Base-by-base conservation (phyloP, 1,140 invertebrate species). In the Pseudomyrmex dendroicus region DNA sequence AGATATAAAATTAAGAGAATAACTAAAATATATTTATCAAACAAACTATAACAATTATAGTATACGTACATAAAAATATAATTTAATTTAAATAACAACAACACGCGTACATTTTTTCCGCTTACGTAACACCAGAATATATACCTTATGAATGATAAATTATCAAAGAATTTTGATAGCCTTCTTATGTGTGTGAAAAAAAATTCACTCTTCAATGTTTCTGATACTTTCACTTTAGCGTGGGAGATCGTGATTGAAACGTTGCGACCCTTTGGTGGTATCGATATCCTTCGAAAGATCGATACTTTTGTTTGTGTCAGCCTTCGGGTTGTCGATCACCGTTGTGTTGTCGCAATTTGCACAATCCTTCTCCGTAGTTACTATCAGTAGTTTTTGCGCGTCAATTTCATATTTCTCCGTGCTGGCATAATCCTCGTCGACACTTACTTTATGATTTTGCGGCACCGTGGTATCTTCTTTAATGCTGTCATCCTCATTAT, bases 181-280 rank as follows among this genome's bases (percentile, higher is more conserved):
- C 13, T 73, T 9, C 2, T 3, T 17, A 35, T 35, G 35, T 35
- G 35, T 35, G 35, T 35, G 35, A 35, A 35, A 35, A 35, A 35
- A 35, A 35, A 35, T 5, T 35, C 35, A 35, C 35, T 46, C 66
- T 78, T 20, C 35, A 13, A 20, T 25, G 52, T 46, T 20, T 56
- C 25, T 61, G n/a, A 52, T 8, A 46, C 48, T 54, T 62, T 7
- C 66, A 13, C 59, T 89, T 10, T 54, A 86, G 1, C 88, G 82
- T 13, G 89, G 68, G 0, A 92, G 83, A 35, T 83, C 89, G 15
- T 93, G 89, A 8, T 84, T 87, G 22, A 92, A 91, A 50, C 87
- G 61, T 35, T 90, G 85, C 63, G 91, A 92, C 13, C 84, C 89
- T 57, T 92, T 86, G 2, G 86, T 4, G 0, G 86, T 91, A 61